Evolutionary conservation across 2,113 vertebrate species (phyloP).

Genomic region (Sigmodon hispidus): DNA sequence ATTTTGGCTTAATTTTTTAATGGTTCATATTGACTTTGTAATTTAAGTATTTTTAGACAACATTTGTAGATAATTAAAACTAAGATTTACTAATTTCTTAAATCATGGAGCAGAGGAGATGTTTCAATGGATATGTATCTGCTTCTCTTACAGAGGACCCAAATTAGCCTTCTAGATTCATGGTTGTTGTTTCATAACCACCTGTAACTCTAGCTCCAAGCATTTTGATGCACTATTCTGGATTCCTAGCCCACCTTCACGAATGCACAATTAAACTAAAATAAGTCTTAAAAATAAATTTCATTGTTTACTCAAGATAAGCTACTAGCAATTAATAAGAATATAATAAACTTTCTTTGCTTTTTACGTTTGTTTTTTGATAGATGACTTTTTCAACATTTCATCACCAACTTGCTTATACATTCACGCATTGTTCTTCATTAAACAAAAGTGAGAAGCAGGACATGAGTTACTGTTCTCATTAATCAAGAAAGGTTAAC

Average conservation of each 20-base stretch:
- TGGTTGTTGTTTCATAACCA: background rate
- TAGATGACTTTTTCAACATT: background rate
- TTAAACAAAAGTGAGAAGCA: background rate
- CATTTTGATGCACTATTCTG: background rate
- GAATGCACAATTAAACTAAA: background rate
- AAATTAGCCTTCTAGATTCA: background rate
- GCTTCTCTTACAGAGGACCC: too few relatives aligned
- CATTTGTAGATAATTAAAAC: background rate
- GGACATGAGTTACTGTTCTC: background rate
- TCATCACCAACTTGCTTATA: background rate
- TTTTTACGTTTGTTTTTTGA: background rate
- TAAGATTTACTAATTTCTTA: background rate
- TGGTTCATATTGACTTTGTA: background rate
- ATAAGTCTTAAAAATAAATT: background rate
- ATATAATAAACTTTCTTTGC: background rate
- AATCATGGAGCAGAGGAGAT: background rate
- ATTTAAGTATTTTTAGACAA: background rate
- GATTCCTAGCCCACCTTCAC: background rate
- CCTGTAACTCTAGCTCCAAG: background rate
- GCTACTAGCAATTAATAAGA: background rate
- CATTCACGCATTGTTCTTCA: background rate
- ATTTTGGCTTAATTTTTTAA: background rate
- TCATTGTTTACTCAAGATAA: background rate
- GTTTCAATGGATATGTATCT: background rate
- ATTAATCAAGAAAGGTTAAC: background rate